phyloP scores from a whole-genome alignment of 1,140 invertebrate genomes.

The Bombyx mandarina region DNA sequence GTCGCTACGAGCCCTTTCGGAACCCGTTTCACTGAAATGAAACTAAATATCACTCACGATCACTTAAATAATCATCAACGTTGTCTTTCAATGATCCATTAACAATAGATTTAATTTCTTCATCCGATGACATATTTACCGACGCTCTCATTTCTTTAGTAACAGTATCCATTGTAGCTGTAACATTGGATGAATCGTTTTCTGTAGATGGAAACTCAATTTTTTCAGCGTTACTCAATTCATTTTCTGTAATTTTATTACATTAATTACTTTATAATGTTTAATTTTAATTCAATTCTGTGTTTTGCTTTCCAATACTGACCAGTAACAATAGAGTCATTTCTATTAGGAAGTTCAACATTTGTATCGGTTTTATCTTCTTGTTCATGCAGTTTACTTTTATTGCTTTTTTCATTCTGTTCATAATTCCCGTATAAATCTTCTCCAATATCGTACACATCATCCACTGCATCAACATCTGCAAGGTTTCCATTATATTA shows the following conservation, averaged over 20 bases:
- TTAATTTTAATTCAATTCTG: background rate
- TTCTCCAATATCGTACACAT: conserved; percentile 13
- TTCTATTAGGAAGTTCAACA: background rate
- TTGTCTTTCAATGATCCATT: conserved; percentile 1
- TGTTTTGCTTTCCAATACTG: background rate
- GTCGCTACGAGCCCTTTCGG: no score
- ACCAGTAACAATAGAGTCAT: background rate
- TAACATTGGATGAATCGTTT: background rate
- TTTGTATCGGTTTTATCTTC: conserved; percentile 9
- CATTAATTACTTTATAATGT: background rate
- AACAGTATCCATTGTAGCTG: background rate
- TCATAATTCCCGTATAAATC: conserved; percentile 35
- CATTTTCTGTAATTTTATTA: background rate
- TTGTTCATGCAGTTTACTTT: no score
- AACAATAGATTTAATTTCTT: background rate
- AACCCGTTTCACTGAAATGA: no score
- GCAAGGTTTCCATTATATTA: conserved; percentile 19
- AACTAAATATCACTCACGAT: conserved; percentile 1
- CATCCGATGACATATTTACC: background rate
- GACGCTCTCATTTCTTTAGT: background rate
- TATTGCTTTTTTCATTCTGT: conserved; percentile 8
- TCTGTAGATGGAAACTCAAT: background rate
- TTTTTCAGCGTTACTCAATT: background rate
- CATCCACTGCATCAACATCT: conserved; percentile 29
- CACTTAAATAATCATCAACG: conserved; percentile 2